Evolutionary conservation across 2,113 vertebrate genomes (phyloP), one percentile per base, ranked within the genome.

Genomic region (Caloenas nicobarica): DNA sequence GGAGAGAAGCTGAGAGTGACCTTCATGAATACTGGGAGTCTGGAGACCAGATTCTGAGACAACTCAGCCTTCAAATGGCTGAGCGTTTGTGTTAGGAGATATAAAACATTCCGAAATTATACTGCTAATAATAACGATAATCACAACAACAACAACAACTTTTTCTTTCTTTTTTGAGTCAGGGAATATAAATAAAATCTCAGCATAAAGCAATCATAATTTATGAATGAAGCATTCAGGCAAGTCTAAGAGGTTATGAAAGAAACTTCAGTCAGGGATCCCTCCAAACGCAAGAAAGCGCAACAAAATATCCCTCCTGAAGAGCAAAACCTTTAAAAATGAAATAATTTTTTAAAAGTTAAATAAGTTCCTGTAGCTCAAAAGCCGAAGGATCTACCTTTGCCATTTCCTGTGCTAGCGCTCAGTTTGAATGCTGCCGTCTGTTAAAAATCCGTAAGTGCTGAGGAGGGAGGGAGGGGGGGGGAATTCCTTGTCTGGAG

Each of bases 331-430:
- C 11, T 60, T 73, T 16, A 16, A 24, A 34, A 51, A 61, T 44
- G 36, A 44, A 14, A 40, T 9, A 72, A 42, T 46, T 46, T 44
- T 44, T 44, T 44, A 65, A 5, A 34, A 36, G 60, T 86, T 34
- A 94, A 95, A 65, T 48, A 85, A 66, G 60, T 95, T 91, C 89
- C 33, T 93, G 95, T 38, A 77, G 87, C 54, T 91, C 61, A 34
- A 93, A 88, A 96, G 83, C 66, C 40, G 70, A 86, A 79, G 81
- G 73, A 92, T 93, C 93, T 83, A 91, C 93, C 94, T 97, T 93
- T 88, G 85, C 94, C 71, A 92, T 94, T 96, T 97, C 95, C 95
- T 93, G 95, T 94, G 91, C 51, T 91, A 72, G 82, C 84, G 65
- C 89, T 21, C 70, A 19, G 92, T 90, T 86, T 94, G 88, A 97